Evolutionary conservation across 2,888 invertebrate species (phyloP).

Genomic region (Oscheius sp.): DNA sequence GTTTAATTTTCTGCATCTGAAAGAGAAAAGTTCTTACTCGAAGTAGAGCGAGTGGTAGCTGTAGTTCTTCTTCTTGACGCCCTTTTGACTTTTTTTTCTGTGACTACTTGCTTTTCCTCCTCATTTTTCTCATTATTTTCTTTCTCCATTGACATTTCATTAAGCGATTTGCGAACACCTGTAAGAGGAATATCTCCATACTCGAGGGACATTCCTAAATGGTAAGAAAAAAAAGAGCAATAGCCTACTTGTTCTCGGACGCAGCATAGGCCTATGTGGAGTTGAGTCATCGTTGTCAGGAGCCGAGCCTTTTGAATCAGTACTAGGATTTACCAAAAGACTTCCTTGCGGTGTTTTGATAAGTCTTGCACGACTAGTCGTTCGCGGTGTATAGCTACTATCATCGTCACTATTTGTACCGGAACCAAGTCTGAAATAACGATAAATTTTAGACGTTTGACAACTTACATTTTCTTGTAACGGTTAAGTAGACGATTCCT

Average conservation of each 20-base stretch:
- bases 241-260: conserved; percentile 8
- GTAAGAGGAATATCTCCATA: conserved; percentile 4
- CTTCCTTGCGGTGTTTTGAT: neutral
- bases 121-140: no score
- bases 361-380: neutral
- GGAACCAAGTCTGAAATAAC: no score
- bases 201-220: conserved; percentile 5
- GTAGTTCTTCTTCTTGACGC: no score
- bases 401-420: no score
- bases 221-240: neutral
- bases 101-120: neutral
- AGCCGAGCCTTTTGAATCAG: no score
- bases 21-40: no score
- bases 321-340: neutral
- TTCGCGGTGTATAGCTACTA: neutral
- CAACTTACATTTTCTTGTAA: no score
- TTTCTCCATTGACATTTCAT: neutral
- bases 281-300: conserved; percentile 4
- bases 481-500: neutral
- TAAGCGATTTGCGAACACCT: neutral
- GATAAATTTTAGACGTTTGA: no score
- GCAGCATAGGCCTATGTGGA: neutral
- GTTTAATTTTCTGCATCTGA: no score
- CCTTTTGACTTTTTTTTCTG: neutral
- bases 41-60: no score